A percentile compares a stretch with the other conserved stretches of the same genome.
Evolutionary conservation across 2,113 vertebrate genomes (phyloP).

Genomic region (Anser cygnoides): DNA sequence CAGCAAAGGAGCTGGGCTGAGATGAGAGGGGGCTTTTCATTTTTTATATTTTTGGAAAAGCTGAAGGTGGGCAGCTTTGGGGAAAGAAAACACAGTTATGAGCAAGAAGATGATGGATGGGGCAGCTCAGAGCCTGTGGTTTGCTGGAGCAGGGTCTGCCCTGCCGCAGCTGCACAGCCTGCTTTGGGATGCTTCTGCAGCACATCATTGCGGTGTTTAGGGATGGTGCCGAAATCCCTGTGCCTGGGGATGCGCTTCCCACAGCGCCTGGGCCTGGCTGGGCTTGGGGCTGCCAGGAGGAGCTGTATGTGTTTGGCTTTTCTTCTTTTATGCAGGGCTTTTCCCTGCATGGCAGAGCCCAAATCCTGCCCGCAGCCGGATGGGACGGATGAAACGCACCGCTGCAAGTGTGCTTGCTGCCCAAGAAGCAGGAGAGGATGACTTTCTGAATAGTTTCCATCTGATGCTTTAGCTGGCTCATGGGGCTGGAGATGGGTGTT

Average conservation of each 20-base stretch:
- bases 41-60: not conserved
- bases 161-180: not conserved
- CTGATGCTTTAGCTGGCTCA: not conserved
- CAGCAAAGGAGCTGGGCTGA: not conserved
- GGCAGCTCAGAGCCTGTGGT: not conserved
- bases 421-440: not conserved
- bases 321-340: not conserved
- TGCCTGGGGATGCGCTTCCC: accelerated
- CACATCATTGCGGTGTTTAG: accelerated
- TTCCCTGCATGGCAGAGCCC: not conserved
- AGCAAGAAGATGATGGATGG: accelerated
- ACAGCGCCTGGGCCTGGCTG: not conserved
- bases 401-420: not conserved
- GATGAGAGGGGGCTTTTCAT: not conserved
- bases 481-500: not conserved
- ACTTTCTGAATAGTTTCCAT: slow-evolving; percentile 35
- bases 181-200: not conserved
- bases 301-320: not conserved
- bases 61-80: not conserved
- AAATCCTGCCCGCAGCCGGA: not conserved
- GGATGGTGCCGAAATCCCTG: not conserved
- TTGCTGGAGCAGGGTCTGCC: not conserved
- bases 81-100: not conserved
- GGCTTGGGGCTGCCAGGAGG: not conserved
- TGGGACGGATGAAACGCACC: not conserved